Evolutionary conservation across 2,888 invertebrate species (phyloP), one percentile per base, ranked within the genome.

Genomic region (Quadroppia sp.): DNA sequence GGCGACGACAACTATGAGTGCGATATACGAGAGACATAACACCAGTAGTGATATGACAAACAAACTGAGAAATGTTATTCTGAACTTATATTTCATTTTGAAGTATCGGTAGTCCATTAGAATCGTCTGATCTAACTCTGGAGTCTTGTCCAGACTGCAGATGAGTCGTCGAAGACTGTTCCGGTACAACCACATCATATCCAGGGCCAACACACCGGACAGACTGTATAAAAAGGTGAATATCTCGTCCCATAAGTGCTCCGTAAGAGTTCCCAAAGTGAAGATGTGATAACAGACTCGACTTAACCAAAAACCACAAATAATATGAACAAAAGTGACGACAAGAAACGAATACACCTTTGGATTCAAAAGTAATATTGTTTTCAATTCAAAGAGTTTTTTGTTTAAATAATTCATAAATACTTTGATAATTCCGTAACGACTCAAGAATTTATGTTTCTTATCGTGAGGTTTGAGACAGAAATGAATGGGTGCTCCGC

Each of bases 161-260:
- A 74, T 45, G 50, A 70, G 74, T 48, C 15, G 45, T 48, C 48
- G 48, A 9, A 74, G 32, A n/a, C 48, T 17, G 23, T 28, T 45
- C 17, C 74, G 48, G 53, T 70, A 30, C 11, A 74, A 20, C 74
- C 74, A 74, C 28, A 74, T 74, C n/a, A 74, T 11, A 61, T 74
- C 74, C 9, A 74, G 28, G 17, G 70, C 69, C 28, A 74, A 42
- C 17, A 70, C 70, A 48, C 74, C 74, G 1, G 70, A 69, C 20
- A 70, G n/a, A 25, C 69, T 48, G 40, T 74, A 74, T 7, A 70
- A 28, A 50, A 74, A 36, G 9, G 56, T 56, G 28, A 70, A 70
- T 15, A 74, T 40, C 17, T 74, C 70, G n/a, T 71, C 48, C 69
- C 69, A 70, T 20, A 70, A n/a, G 17, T 70, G 70, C 2, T 42